A percentile compares a stretch with the other conserved stretches of the same genome.
Evolutionary conservation across 2,797 vertebrate genomes (phyloP).

Genomic region (Pangasius mekongensis): DNA sequence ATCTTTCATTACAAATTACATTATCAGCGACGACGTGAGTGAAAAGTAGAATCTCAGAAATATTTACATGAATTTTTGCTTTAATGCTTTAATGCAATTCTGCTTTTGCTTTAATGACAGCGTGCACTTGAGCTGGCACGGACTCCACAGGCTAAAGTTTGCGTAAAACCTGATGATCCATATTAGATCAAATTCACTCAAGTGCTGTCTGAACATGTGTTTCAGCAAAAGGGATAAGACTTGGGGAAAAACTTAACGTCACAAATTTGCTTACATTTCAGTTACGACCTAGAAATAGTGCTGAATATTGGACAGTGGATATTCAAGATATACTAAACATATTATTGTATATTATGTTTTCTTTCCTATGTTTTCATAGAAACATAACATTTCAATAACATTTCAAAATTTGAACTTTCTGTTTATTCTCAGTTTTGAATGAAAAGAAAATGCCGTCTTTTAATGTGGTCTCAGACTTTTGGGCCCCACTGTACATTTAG

Average conservation of each 20-base stretch:
- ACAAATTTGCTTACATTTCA: neutral
- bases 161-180: neutral
- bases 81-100: too few species aligned
- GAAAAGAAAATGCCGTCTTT: neutral
- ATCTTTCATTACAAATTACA: neutral
- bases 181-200: neutral
- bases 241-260: neutral
- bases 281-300: neutral
- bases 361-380: too few species aligned
- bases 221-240: neutral
- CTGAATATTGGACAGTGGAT: neutral
- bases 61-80: neutral
- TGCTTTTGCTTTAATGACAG: too few species aligned
- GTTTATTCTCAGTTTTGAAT: neutral
- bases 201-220: neutral
- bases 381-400: too few species aligned
- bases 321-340: neutral
- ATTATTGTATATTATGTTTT: neutral
- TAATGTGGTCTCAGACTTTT: neutral
- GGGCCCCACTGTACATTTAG: neutral
- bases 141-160: neutral
- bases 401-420: neutral
- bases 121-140: neutral
- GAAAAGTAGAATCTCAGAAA: neutral
- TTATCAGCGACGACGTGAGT: neutral